Percentiles rank a stretch among this genome's conserved stretches.
phyloP scores from a whole-genome alignment of 2,888 invertebrate species.

The Phytoseiulus persimilis region DNA sequence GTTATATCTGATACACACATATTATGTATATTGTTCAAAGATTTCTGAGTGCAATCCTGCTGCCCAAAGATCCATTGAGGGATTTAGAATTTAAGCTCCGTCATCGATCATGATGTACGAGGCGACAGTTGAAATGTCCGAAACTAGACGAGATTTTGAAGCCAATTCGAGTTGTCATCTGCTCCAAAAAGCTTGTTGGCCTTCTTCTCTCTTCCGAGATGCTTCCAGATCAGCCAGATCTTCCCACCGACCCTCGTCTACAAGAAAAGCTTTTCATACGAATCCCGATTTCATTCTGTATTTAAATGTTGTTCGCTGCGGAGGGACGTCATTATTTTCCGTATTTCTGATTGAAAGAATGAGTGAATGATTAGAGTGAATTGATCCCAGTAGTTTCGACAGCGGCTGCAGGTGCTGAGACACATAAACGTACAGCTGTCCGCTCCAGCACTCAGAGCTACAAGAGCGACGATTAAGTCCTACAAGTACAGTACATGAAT shows the following conservation, averaged over 20 bases:
- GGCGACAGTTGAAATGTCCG: not conserved
- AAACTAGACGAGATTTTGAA: not conserved
- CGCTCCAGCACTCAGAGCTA: not conserved
- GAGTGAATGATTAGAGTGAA: not conserved
- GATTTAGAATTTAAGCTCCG: not conserved
- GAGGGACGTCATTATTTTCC: not conserved
- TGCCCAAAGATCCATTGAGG: not conserved
- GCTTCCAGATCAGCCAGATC: not conserved
- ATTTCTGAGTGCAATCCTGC: not conserved
- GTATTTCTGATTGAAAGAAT: not conserved
- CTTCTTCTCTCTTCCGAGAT: not conserved
- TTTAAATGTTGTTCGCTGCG: not conserved
- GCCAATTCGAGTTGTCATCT: not conserved
- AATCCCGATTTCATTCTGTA: not conserved
- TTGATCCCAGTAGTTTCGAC: not conserved
- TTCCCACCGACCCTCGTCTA: not conserved
- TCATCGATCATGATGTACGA: not conserved
- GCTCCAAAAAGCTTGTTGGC: not conserved
- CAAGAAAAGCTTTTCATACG: not conserved
- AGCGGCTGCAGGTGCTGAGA: slow-evolving; percentile 5
- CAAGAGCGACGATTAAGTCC: not conserved
- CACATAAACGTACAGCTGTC: not conserved
- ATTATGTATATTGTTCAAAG: not conserved
- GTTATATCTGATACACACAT: not conserved
- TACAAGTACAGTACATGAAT: slow-evolving; percentile 5